phyloP scores from a whole-genome alignment of 2,113 vertebrate species.

The Asarcornis scutulata region DNA sequence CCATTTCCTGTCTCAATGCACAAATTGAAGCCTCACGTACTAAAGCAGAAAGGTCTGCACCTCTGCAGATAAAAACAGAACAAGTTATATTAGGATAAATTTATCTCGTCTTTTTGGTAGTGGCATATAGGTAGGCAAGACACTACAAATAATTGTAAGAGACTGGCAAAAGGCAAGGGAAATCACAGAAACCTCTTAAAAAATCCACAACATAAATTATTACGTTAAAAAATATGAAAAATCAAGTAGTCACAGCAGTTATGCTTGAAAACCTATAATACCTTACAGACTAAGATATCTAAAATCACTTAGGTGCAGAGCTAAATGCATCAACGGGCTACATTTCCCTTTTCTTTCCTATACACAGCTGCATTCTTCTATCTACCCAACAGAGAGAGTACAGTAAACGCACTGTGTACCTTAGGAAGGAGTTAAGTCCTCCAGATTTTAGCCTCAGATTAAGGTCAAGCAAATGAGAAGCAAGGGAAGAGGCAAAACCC shows the following conservation, averaged over 20 bases:
- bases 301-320: background rate
- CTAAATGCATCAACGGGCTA: background rate
- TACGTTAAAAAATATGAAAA: background rate
- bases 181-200: background rate
- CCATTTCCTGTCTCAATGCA: constrained; percentile 83
- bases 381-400: background rate
- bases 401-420: background rate
- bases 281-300: background rate
- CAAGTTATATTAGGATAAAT: background rate
- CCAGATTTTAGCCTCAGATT: background rate
- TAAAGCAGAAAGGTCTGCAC: constrained; percentile 91
- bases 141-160: background rate
- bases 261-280: background rate
- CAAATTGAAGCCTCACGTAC: constrained; percentile 92
- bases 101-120: background rate
- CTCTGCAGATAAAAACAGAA: constrained; percentile 74
- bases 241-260: background rate
- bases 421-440: background rate
- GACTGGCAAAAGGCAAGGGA: background rate
- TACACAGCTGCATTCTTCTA: background rate
- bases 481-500: background rate
- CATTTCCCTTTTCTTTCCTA: background rate
- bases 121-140: background rate
- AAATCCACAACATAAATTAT: too few species aligned
- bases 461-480: background rate